Percentiles rank a stretch among this genome's conserved stretches.
Conservation (phyloP, 1,140 invertebrate genomes). For the Apis laboriosa region DNA sequence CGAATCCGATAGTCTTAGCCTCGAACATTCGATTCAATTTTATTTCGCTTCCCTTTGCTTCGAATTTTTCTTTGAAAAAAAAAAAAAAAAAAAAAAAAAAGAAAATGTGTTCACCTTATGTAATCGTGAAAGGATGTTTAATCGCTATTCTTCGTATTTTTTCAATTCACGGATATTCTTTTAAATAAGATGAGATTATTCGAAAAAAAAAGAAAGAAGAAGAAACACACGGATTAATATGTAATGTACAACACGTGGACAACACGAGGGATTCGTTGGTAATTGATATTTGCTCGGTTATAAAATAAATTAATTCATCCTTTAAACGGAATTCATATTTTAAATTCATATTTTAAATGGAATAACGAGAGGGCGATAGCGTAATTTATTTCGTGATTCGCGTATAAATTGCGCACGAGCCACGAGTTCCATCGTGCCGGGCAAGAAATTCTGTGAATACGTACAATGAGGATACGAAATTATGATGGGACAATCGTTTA, state of each 20-base stretch:
- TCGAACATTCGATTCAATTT: neutral
- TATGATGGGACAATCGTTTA: neutral
- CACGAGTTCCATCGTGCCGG: neutral
- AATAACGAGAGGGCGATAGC: neutral
- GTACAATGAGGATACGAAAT: constrained; percentile 7
- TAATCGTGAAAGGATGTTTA: too few species aligned
- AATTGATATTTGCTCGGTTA: neutral
- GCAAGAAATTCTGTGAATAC: neutral
- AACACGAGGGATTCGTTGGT: neutral
- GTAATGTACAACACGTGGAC: neutral
- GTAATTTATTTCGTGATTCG: constrained; percentile 26
- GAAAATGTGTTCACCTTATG: too few species aligned
- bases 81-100: too few species aligned
- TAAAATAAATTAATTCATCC: constrained; percentile 20
- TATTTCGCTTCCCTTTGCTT: neutral
- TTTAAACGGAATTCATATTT: neutral
- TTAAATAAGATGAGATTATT: too few species aligned
- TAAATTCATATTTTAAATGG: constrained; percentile 7
- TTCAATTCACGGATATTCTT: too few species aligned
- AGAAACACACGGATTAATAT: neutral
- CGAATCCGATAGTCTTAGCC: neutral
- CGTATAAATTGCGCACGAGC: constrained; percentile 4
- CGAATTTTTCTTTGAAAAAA: too few species aligned
- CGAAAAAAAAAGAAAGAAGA: neutral
- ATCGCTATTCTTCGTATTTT: too few species aligned